These are phyloP conservation scores for Tychaedon coryphoeus DNA, from an alignment of 2,113 vertebrate species.

Conservation along the genomic window DNA sequence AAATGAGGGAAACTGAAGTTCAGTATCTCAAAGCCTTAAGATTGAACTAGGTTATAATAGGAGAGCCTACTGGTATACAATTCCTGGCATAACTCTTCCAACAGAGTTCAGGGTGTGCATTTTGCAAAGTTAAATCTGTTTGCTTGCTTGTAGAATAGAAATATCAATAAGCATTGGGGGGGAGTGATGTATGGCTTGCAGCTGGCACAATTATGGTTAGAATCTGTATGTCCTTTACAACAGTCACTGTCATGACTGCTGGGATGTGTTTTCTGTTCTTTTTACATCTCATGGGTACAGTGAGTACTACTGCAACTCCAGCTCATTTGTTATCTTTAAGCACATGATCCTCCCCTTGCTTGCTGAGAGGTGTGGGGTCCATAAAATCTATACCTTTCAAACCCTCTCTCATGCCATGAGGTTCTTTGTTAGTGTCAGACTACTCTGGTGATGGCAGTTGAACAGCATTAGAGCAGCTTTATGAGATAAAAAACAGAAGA, in stretches of 20 bases:
- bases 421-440: constrained; percentile 1
- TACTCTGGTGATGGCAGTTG: background rate
- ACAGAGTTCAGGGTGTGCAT: background rate
- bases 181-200: background rate
- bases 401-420: background rate
- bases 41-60: background rate
- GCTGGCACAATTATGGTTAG: background rate
- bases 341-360: background rate
- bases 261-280: background rate
- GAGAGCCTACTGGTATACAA: background rate
- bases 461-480: constrained; percentile 15
- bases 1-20: background rate
- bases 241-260: background rate
- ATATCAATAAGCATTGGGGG: background rate
- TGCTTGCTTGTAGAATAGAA: background rate
- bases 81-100: background rate
- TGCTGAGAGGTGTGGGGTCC: background rate
- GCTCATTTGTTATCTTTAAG: background rate
- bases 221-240: background rate
- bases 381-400: constrained; percentile 19
- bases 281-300: background rate
- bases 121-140: background rate
- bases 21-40: background rate
- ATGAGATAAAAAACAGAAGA: background rate
- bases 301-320: background rate